Evolutionary conservation across 2,113 vertebrate species (phyloP).

Genomic region (Nycticorax nycticorax): DNA sequence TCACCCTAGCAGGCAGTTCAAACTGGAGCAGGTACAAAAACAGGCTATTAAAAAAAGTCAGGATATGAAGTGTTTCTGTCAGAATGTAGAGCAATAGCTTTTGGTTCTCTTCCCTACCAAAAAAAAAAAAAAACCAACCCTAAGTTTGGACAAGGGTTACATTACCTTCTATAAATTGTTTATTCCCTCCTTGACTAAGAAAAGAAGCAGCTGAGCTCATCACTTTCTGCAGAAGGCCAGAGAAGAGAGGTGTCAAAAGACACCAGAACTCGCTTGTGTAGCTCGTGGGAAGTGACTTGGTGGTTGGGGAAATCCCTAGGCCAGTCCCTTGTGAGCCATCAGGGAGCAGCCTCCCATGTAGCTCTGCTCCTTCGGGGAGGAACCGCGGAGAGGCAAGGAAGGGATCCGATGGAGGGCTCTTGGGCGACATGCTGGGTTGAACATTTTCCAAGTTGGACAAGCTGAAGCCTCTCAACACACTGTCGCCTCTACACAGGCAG

Average conservation of each 20-base stretch:
- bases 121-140: not conserved
- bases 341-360: not conserved
- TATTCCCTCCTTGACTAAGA: not conserved
- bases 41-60: not conserved
- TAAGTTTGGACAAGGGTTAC: not conserved
- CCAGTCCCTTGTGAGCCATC: fast-evolving
- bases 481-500: not conserved
- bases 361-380: fast-evolving
- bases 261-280: fast-evolving
- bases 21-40: not conserved
- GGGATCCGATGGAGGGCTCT: not conserved
- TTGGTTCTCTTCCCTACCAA: not conserved
- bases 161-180: not conserved
- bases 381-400: not conserved
- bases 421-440: fast-evolving
- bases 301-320: not conserved
- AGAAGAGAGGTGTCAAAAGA: not conserved
- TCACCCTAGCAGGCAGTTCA: not conserved
- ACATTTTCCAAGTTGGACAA: not conserved
- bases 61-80: not conserved
- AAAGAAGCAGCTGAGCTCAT: not conserved
- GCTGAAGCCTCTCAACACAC: not conserved
- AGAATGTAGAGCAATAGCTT: not conserved
- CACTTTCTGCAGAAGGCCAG: not conserved
- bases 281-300: fast-evolving